Evolutionary conservation across 1,140 invertebrate species (phyloP).

Genomic region (Ectropis grisescens): DNA sequence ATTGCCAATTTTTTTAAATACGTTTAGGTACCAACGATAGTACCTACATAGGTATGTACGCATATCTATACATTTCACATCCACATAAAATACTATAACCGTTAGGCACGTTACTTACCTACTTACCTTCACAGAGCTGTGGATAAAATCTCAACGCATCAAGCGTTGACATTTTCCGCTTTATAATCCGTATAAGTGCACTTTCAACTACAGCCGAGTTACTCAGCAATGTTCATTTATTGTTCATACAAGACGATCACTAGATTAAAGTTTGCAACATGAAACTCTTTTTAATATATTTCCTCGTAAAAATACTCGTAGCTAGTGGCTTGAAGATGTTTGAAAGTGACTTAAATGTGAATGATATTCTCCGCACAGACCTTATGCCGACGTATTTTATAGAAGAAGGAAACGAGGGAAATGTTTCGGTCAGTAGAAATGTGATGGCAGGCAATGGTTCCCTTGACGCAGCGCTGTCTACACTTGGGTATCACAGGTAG

Average conservation of each 20-base stretch:
- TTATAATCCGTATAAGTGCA: conserved; percentile 29
- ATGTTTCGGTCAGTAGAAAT: conserved; percentile 4
- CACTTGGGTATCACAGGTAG: conserved; percentile 76
- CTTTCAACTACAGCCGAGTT: no score
- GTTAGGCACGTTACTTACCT: no score
- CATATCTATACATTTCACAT: no score
- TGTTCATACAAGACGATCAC: no score
- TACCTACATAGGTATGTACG: no score
- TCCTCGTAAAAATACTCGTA: no score
- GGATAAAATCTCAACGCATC: conserved; percentile 26
- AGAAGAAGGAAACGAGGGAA: conserved; percentile 20
- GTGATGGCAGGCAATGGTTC: conserved; percentile 58
- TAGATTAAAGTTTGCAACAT: no score
- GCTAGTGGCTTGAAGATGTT: conserved; percentile 13
- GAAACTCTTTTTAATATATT: no score
- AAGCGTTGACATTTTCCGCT: conserved; percentile 47
- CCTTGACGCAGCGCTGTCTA: conserved; percentile 70
- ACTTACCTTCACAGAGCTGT: not conserved
- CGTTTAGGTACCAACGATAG: no score
- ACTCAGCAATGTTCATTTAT: no score
- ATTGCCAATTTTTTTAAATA: no score
- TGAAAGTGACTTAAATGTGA: conserved; percentile 63
- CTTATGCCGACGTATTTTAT: conserved; percentile 74
- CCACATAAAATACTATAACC: no score
- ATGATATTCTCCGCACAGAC: conserved; percentile 75